Percentiles rank a stretch among this genome's conserved stretches.
Conservation (phyloP, 2,797 vertebrate genomes). For the Nyctibius grandis region DNA sequence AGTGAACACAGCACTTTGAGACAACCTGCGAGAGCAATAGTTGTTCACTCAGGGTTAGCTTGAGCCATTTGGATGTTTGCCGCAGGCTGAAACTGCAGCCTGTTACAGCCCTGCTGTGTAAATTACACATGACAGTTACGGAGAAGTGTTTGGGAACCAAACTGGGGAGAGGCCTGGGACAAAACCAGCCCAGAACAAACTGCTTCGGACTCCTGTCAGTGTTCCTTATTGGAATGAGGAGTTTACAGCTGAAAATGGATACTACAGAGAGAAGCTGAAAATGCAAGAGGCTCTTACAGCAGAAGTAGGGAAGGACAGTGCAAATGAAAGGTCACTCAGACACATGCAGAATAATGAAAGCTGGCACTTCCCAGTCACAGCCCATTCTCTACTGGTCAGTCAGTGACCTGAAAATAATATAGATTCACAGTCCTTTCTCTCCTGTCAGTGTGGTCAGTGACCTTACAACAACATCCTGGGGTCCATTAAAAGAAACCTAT, state of each 20-base stretch:
- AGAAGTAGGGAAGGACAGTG: neutral
- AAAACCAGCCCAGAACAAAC: neutral
- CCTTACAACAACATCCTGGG: constrained; percentile 17
- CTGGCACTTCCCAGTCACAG: neutral
- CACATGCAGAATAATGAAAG: neutral
- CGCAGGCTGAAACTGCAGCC: neutral
- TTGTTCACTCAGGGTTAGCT: neutral
- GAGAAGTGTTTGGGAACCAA: neutral
- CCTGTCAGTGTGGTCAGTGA: neutral
- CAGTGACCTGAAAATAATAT: constrained; percentile 32
- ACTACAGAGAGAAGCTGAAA: neutral
- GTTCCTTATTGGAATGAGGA: neutral
- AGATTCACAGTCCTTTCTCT: constrained; percentile 28
- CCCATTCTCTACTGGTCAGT: neutral
- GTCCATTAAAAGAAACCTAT: constrained; percentile 39
- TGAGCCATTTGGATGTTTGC: neutral
- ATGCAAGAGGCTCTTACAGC: neutral
- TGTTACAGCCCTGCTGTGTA: neutral
- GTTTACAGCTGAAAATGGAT: neutral
- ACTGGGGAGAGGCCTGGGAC: neutral
- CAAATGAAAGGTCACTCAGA: neutral
- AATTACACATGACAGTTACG: neutral
- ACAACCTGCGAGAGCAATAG: neutral
- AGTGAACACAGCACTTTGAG: neutral
- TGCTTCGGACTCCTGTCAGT: neutral